Base-by-base conservation (phyloP, 2,888 invertebrate genomes). In the Slavum lentiscoides region DNA sequence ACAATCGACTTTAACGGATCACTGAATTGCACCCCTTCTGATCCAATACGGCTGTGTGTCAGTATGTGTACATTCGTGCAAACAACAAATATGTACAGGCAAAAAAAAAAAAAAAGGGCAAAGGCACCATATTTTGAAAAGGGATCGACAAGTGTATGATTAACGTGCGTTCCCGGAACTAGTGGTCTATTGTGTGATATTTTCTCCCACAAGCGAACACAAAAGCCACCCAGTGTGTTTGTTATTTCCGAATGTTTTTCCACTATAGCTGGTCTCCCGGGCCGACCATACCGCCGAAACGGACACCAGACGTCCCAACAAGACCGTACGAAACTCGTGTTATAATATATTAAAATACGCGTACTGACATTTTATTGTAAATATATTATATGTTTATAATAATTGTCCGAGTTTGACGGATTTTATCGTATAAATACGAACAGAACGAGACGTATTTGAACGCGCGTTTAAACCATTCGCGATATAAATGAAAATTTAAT, bases 81-180 rank as follows among this genome's bases (percentile, higher is more conserved):
- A 77, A 77, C 69, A 77, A 77, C 69, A 69, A 69, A 69, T 69
- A 77, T 61, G 59, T 69, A 9, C 11, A 64, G 80, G 80, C 39
- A 23, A 64, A 9, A 70, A 77, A 75, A 73, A 62, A 59, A 55
- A 55, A 55, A 77, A 68, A 21, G 30, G 30, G 68, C 70, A 49
- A 77, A 61, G 61, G 70, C 80, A 72, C 55, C 64, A 21, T 80
- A 58, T 80, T 80, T 80, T 80, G 80, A 80, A 80, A 72, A 80
- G 80, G 80, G 80, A 80, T 80, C 80, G 80, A 80, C 80, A 80
- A 80, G 80, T 80, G 64, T 80, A 80, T 72, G 80, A 80, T 80
- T 80, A 80, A 80, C 80, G 64, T 17, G 39, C 21, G 55, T 80
- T 80, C 80, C 64, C 72, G 80, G 72, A 80, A 7, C 80, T 80